A percentile compares a stretch with the other conserved stretches of the same genome.
phyloP scores from a whole-genome alignment of 2,888 invertebrate species.

The Philereme transversata region DNA sequence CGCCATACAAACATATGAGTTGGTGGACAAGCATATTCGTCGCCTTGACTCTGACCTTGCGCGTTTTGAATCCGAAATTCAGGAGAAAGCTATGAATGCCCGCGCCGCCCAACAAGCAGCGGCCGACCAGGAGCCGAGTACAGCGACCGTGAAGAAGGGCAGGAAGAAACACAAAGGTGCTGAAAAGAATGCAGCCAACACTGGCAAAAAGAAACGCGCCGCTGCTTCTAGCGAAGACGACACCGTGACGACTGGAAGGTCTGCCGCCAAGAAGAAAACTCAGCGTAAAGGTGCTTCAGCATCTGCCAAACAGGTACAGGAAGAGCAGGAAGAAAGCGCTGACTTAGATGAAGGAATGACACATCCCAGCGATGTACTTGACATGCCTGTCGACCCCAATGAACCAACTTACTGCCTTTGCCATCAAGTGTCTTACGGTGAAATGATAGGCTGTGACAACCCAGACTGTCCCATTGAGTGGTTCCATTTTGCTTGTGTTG shows the following conservation, averaged over 20 bases:
- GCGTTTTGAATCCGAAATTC: slow-evolving; percentile 97
- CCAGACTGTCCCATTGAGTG: slow-evolving; percentile 95
- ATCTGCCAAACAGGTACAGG: slow-evolving; percentile 57
- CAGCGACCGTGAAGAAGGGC: slow-evolving; percentile 75
- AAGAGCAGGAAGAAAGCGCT: slow-evolving; percentile 74
- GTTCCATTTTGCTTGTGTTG: slow-evolving; percentile 98
- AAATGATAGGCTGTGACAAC: slow-evolving; percentile 99
- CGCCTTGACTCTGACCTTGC: slow-evolving; percentile 98
- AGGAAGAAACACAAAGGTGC: slow-evolving; percentile 74
- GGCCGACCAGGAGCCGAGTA: slow-evolving; percentile 72
- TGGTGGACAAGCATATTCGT: slow-evolving; percentile 98
- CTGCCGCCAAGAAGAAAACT: slow-evolving; percentile 74
- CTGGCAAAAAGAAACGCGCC: slow-evolving; percentile 81
- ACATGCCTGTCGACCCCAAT: slow-evolving; percentile 98
- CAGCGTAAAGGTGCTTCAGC: slow-evolving; percentile 69
- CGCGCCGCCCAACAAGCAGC: slow-evolving; percentile 84
- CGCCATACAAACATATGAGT: slow-evolving; percentile 98
- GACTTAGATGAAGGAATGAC: slow-evolving; percentile 85
- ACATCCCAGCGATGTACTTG: slow-evolving; percentile 94
- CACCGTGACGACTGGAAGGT: slow-evolving; percentile 63
- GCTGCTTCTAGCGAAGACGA: slow-evolving; percentile 82
- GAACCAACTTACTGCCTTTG: slow-evolving; percentile 99
- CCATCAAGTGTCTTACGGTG: slow-evolving; percentile 98
- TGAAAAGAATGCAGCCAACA: slow-evolving; percentile 66
- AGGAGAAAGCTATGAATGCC: slow-evolving; percentile 94